A percentile compares a stretch with the other conserved stretches of the same genome.
phyloP scores from a whole-genome alignment of 2,113 vertebrate species.

The Canis aureus region DNA sequence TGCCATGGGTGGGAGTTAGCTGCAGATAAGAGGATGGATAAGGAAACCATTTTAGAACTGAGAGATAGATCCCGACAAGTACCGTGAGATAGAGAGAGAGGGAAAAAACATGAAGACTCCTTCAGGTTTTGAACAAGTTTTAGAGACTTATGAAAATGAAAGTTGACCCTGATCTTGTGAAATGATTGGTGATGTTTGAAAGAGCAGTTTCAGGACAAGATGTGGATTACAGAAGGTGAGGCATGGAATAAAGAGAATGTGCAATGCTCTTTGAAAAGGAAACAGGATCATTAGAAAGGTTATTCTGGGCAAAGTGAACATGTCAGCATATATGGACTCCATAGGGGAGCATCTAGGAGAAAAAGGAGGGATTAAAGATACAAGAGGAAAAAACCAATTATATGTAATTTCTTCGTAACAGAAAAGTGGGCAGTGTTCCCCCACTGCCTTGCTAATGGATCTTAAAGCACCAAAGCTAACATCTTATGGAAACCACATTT shows the following conservation, averaged over 20 bases:
- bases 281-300: not conserved
- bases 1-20: not conserved
- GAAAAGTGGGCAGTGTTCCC: not conserved
- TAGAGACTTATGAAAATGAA: not conserved
- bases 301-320: not conserved
- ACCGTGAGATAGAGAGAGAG: not conserved
- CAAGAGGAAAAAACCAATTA: slow-evolving; percentile 19
- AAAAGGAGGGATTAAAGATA: not conserved
- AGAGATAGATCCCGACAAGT: not conserved
- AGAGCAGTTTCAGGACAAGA: not conserved
- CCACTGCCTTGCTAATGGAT: not conserved
- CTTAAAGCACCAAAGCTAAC: not conserved
- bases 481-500: slow-evolving; percentile 70
- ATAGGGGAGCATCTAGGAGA: slow-evolving; percentile 14
- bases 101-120: not conserved
- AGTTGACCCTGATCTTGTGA: not conserved
- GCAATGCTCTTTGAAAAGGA: not conserved
- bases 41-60: not conserved
- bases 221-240: not conserved
- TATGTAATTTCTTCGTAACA: not conserved
- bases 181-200: not conserved
- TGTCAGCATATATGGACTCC: not conserved
- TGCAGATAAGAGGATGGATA: too few species aligned
- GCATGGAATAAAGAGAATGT: not conserved
- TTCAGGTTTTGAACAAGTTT: not conserved